Conservation (phyloP, 2,113 vertebrate species). For the Bolborhynchus lineola region DNA sequence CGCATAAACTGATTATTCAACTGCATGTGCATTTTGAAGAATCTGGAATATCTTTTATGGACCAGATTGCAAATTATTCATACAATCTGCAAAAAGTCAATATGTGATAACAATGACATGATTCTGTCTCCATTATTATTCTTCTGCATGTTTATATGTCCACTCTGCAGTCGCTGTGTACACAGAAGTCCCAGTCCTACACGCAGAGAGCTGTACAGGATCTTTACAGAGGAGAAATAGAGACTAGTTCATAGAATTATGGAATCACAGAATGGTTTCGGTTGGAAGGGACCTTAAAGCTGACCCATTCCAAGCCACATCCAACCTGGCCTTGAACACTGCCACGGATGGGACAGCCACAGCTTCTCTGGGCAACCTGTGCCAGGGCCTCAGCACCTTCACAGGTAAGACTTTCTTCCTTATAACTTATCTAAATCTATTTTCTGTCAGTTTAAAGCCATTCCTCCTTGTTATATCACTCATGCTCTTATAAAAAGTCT, state of each 20-base stretch:
- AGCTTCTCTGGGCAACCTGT: neutral
- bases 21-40: neutral
- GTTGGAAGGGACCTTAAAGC: neutral
- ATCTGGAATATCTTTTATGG: neutral
- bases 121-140: neutral
- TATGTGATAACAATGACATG: neutral
- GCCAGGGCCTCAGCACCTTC: neutral
- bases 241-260: neutral
- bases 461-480: neutral
- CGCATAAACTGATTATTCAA: neutral
- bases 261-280: neutral
- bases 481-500: neutral
- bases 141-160: neutral
- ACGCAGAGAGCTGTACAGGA: neutral
- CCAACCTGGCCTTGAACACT: neutral
- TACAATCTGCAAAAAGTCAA: neutral
- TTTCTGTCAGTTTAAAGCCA: neutral
- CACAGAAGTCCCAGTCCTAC: neutral
- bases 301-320: neutral
- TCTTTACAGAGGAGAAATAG: neutral
- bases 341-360: neutral
- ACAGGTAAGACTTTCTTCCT: neutral
- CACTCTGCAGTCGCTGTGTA: accelerated
- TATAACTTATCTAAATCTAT: neutral
- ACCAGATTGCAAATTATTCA: neutral